Evolutionary conservation across 2,797 vertebrate genomes (phyloP).

Genomic region (Muraenolepis orangiensis): DNA sequence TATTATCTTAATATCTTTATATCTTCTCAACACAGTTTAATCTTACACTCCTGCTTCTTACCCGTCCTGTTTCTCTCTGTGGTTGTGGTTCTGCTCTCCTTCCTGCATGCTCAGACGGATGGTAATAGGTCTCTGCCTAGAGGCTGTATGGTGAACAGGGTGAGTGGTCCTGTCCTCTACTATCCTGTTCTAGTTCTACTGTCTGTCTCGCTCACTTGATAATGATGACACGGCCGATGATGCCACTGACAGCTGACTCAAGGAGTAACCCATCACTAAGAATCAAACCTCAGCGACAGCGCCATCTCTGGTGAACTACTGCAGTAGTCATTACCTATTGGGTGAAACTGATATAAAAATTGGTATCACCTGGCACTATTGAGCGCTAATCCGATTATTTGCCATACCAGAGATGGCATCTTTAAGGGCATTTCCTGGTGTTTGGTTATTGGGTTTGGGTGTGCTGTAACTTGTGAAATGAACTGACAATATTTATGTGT

Average conservation of each 20-base stretch:
- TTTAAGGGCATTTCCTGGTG: background rate
- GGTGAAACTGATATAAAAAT: background rate
- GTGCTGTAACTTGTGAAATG: background rate
- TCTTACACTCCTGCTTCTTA: background rate
- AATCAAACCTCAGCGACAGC: background rate
- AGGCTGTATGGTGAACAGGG: constrained; percentile 73
- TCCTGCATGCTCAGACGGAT: constrained; percentile 69
- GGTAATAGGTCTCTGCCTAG: constrained; percentile 72
- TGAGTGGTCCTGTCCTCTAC: constrained; percentile 59
- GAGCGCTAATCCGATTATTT: background rate
- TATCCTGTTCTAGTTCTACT: constrained; percentile 24
- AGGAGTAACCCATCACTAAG: constrained; percentile 16
- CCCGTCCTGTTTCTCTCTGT: constrained; percentile 5
- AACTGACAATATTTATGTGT: background rate
- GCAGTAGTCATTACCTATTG: background rate
- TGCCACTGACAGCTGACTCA: constrained; percentile 44
- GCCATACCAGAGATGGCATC: background rate
- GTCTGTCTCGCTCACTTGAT: constrained; percentile 34
- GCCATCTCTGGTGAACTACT: background rate
- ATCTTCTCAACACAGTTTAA: background rate
- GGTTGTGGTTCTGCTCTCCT: constrained; percentile 27
- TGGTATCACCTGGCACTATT: background rate
- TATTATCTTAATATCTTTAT: background rate
- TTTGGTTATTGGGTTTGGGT: background rate
- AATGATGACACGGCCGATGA: background rate